A percentile compares a stretch with the other conserved stretches of the same genome.
These are phyloP conservation scores for Adelosebastes latens DNA, from an alignment of 2,797 vertebrate species.

Conservation along the genomic window DNA sequence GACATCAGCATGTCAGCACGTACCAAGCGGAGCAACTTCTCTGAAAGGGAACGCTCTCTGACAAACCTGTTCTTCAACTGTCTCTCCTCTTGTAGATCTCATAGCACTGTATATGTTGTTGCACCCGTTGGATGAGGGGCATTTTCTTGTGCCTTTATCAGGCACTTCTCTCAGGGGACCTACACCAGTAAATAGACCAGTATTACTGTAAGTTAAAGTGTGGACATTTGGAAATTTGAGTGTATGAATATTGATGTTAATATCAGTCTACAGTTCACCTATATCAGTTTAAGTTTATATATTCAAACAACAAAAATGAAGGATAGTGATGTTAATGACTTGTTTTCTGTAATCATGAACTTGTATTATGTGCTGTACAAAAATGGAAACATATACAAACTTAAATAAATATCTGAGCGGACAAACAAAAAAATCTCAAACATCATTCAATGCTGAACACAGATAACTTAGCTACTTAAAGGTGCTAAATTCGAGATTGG, in stretches of 20 bases:
- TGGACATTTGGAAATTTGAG: constrained; percentile 7
- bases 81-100: constrained; percentile 17
- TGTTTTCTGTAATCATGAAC: constrained; percentile 12
- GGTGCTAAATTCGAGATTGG: too few species aligned
- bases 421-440: not conserved
- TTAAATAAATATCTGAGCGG: not conserved
- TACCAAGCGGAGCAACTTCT: constrained; percentile 41
- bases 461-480: not conserved
- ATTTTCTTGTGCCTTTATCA: constrained; percentile 26
- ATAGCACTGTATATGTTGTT: constrained; percentile 4
- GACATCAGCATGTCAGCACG: constrained; percentile 53
- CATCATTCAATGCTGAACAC: not conserved
- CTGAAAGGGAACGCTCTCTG: constrained; percentile 39
- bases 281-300: not conserved
- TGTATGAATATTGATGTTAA: constrained; percentile 17
- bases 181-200: constrained; percentile 43
- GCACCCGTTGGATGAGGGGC: constrained; percentile 14
- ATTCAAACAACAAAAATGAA: not conserved
- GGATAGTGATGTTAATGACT: constrained; percentile 3
- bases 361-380: not conserved
- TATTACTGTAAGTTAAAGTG: constrained; percentile 52
- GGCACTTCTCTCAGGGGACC: constrained; percentile 8
- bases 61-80: constrained; percentile 75
- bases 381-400: not conserved
- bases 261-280: constrained; percentile 5